Evolutionary conservation across 1,140 invertebrate species (phyloP).

Genomic region (Holotrichia oblita): DNA sequence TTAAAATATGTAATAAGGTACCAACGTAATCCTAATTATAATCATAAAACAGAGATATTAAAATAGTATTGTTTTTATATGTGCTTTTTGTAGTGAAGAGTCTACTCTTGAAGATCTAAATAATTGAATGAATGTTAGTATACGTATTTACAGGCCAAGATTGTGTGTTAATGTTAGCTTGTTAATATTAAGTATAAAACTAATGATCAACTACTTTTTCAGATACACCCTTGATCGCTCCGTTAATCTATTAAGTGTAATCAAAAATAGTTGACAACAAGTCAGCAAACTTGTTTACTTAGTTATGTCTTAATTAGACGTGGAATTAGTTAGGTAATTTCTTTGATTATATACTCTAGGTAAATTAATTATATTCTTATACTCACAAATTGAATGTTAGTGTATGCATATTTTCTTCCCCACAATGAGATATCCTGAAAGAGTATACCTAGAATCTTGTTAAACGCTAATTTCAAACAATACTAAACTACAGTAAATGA

Average conservation of each 20-base stretch:
- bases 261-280: neutral
- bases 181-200: neutral
- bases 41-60: constrained; percentile 61
- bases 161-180: neutral
- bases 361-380: too few relatives aligned
- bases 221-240: neutral
- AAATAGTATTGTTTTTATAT: constrained; percentile 52
- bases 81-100: constrained; percentile 53
- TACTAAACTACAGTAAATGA: too few relatives aligned
- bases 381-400: too few relatives aligned
- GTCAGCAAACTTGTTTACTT: too few relatives aligned
- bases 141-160: neutral
- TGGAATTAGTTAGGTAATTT: too few relatives aligned
- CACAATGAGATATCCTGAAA: too few relatives aligned
- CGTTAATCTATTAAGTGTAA: neutral
- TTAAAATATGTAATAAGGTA: constrained; percentile 80
- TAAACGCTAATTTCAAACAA: too few relatives aligned
- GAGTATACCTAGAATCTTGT: too few relatives aligned
- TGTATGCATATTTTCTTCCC: too few relatives aligned
- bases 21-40: constrained; percentile 68
- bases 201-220: neutral
- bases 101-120: constrained; percentile 60
- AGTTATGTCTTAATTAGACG: too few relatives aligned
- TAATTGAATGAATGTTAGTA: neutral
- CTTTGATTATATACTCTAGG: too few relatives aligned